A percentile compares a stretch with the other conserved stretches of the same genome.
Evolutionary conservation across 2,113 vertebrate species (phyloP).

Genomic region (Neogobius melanostomus): DNA sequence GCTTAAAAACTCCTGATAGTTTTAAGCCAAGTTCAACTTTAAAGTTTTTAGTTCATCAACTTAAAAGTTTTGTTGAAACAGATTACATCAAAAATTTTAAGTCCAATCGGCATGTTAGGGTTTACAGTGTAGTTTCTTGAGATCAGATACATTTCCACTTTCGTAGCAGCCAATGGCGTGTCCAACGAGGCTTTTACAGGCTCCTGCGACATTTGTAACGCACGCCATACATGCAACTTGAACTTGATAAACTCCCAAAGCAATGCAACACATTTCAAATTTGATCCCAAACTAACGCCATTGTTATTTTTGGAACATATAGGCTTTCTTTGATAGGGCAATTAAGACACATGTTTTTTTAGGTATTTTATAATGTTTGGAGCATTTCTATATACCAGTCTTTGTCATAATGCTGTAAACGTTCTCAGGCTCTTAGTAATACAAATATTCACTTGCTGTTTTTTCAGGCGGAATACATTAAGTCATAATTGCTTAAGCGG

Average conservation of each 20-base stretch:
- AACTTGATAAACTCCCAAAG: background rate
- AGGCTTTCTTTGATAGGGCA: no score
- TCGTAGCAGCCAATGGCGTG: background rate
- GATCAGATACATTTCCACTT: no score
- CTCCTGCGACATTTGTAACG: background rate
- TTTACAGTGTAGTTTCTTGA: no score
- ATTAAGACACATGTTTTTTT: no score
- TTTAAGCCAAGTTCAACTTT: no score
- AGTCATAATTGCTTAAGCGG: background rate
- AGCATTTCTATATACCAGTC: background rate
- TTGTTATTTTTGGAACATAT: background rate
- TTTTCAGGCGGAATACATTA: background rate
- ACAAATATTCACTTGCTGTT: background rate
- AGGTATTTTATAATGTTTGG: background rate
- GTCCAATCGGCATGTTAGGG: no score
- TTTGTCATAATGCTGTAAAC: no score
- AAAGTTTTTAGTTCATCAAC: no score
- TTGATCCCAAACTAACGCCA: background rate
- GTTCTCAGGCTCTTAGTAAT: conserved; percentile 12
- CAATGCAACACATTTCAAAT: no score
- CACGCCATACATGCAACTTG: conserved; percentile 4
- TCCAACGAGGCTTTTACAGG: background rate
- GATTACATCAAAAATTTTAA: no score
- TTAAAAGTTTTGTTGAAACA: no score
- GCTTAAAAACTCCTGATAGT: no score